Percentiles rank a stretch among this genome's conserved stretches.
Evolutionary conservation across 2,888 invertebrate species (phyloP).

Genomic region (Drosophila heteroneura): DNA sequence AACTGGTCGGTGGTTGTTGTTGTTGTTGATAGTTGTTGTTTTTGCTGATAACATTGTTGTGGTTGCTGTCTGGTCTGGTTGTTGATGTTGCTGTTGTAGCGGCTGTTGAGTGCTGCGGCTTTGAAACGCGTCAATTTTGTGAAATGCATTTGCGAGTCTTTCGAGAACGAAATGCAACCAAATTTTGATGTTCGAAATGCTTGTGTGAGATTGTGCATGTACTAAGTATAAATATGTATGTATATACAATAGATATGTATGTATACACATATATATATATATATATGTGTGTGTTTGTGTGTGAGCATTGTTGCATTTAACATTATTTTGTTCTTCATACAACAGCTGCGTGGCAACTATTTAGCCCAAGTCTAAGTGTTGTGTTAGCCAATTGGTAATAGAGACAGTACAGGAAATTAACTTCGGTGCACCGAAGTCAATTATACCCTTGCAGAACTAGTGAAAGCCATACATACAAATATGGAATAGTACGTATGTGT

Average conservation of each 20-base stretch:
- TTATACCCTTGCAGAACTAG: constrained; percentile 9
- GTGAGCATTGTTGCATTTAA: constrained; percentile 32
- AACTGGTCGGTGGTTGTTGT: constrained; percentile 19
- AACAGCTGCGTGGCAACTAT: constrained; percentile 18
- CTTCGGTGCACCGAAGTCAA: constrained; percentile 12
- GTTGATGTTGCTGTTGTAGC: constrained; percentile 31
- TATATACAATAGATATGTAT: not conserved
- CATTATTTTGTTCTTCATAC: constrained; percentile 14
- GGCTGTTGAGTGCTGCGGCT: constrained; percentile 54
- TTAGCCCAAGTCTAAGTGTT: constrained; percentile 17
- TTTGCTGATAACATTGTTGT: constrained; percentile 21
- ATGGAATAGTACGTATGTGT: not conserved
- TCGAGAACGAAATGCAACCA: constrained; percentile 43
- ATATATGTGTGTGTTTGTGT: constrained; percentile 6
- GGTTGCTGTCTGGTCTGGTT: constrained; percentile 16
- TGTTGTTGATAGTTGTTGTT: constrained; percentile 15
- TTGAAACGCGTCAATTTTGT: constrained; percentile 38
- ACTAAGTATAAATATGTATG: not conserved
- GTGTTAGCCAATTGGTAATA: constrained; percentile 48
- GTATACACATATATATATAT: not conserved
- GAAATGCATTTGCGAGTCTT: constrained; percentile 35
- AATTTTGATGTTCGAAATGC: constrained; percentile 44
- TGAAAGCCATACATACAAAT: not conserved
- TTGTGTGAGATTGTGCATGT: constrained; percentile 5
- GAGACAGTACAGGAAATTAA: constrained; percentile 1